Evolutionary conservation across 2,888 invertebrate genomes (phyloP), one percentile per base, ranked within the genome.

Genomic region (Ennomos erosarius): DNA sequence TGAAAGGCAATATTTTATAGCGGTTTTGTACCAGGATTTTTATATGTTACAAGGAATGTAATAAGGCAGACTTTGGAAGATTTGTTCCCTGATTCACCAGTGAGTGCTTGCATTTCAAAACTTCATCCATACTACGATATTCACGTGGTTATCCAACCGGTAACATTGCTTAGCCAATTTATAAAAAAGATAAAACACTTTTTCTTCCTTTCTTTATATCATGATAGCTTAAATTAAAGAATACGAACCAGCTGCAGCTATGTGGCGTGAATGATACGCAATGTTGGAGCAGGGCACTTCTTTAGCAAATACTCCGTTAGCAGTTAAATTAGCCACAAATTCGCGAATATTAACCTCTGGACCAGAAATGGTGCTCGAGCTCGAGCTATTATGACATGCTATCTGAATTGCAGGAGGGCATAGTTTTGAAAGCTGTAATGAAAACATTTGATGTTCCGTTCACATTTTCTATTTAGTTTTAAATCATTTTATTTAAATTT

Each of bases 261-360:
- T 97, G 72, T 97, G 97, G 39, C 95, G 94, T 44, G 97, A 97
- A 79, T 98, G 98, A 78, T 98, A 98, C 0, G 98, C 97, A 62
- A 98, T 97, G 71, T 97, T 97, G 11, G 97, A 95, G 64, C 97
- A 96, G 1, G 87, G 86, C 1, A 90, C 90, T 69, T 89, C 89
- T 44, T 83, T 89, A 0, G 88, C 89, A 43, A 90, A 90, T n/a
- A 89, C 78, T 1, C 78, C 74, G 37, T 81, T 74, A 9, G 75
- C 74, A 8, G 81, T 81, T 94, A 91, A 62, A 12, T 75, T 51
- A 0, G 74, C 90, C 0, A 96, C 94, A 67, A 95, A 95, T 16
- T 85, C 83, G 52, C 88, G 86, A 87, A 96, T 93, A 9, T 89
- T 89, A 33, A 94, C 94, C 1, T 92, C 92, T 0, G 96, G 96